Conservation (phyloP, 1,140 invertebrate species). For the Atta colombica region DNA sequence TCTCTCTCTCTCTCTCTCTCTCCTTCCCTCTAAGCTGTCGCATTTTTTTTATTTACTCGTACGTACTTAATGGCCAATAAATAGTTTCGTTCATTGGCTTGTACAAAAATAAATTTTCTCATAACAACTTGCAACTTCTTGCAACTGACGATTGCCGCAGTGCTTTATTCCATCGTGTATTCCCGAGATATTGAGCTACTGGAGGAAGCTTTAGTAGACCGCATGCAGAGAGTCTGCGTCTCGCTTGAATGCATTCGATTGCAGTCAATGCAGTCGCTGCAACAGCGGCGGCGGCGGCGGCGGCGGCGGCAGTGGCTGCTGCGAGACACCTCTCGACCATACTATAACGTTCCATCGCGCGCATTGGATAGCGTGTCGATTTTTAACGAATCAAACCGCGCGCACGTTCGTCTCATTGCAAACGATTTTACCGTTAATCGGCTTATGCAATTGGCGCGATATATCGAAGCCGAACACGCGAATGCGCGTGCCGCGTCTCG, state of each 20-base stretch:
- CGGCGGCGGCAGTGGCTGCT: background rate
- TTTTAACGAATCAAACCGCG: slow-evolving; percentile 56
- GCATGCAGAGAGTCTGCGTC: slow-evolving; percentile 37
- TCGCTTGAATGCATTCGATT: slow-evolving; percentile 54
- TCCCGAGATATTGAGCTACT: slow-evolving; percentile 41
- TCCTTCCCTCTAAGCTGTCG: background rate
- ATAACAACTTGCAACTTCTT: slow-evolving; percentile 56
- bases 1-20: no score
- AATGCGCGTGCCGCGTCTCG: slow-evolving; percentile 59
- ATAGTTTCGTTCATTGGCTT: background rate
- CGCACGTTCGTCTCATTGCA: slow-evolving; percentile 33
- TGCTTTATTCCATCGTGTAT: slow-evolving; percentile 25
- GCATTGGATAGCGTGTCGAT: slow-evolving; percentile 70
- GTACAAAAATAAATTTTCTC: slow-evolving; percentile 24
- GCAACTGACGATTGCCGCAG: slow-evolving; percentile 14
- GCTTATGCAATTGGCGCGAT: slow-evolving; percentile 74
- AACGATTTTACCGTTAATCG: slow-evolving; percentile 76
- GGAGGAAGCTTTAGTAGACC: slow-evolving; percentile 36
- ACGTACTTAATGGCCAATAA: slow-evolving; percentile 3
- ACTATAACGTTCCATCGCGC: slow-evolving; percentile 47
- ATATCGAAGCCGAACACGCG: slow-evolving; percentile 70
- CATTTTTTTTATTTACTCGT: background rate
- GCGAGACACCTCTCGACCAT: slow-evolving; percentile 45
- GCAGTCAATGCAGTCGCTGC: background rate
- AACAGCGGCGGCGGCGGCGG: background rate